phyloP scores from a whole-genome alignment of 2,113 vertebrate genomes.

The Boulengeromyrus knoepffleri region DNA sequence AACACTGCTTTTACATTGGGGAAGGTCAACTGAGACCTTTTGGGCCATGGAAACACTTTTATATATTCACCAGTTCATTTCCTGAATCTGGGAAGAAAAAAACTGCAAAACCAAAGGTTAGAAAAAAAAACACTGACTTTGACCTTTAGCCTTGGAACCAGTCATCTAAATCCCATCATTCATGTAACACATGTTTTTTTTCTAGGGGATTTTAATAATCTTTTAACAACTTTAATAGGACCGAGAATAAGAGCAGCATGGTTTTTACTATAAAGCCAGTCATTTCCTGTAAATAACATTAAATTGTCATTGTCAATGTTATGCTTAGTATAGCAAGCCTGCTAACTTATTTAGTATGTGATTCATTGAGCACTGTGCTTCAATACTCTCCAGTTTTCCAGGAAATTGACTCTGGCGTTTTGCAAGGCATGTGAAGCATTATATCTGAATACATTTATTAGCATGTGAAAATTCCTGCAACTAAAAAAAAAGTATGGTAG shows the following conservation, averaged over 20 bases:
- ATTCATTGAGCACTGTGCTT: neutral
- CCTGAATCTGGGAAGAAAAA: neutral
- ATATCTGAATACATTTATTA: neutral
- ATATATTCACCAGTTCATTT: neutral
- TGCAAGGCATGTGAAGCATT: neutral
- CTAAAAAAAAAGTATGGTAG: neutral
- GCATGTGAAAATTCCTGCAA: neutral
- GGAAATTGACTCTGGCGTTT: neutral
- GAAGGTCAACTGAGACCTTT: neutral
- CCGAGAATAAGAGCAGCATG: neutral
- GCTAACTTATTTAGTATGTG: neutral
- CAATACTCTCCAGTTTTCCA: neutral
- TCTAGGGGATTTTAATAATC: neutral
- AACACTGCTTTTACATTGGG: neutral
- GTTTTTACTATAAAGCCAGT: neutral
- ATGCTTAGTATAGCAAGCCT: neutral
- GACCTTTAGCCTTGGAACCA: neutral
- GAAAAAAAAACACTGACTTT: neutral
- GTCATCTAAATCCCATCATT: neutral
- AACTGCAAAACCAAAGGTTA: neutral
- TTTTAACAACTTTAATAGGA: neutral
- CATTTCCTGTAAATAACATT: neutral
- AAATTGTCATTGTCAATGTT: neutral
- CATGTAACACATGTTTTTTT: neutral
- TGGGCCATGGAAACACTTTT: neutral